Conservation (phyloP, 1,140 invertebrate species). For the Odontomachus brunneus region DNA sequence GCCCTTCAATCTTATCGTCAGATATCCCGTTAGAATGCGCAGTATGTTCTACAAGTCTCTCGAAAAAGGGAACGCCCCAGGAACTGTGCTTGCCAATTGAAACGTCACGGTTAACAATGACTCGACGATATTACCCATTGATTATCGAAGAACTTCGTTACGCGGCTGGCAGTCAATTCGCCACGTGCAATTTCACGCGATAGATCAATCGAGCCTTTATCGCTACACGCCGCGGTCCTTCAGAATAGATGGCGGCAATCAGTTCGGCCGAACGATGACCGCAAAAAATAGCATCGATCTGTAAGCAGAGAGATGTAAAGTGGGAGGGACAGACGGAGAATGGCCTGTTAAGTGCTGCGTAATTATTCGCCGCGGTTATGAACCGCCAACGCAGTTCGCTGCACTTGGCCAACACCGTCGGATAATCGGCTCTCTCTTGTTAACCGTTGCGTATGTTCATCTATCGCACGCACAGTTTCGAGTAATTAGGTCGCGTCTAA, state of each 20-base stretch:
- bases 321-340: not conserved
- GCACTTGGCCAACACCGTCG: constrained; percentile 7
- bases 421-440: constrained; percentile 53
- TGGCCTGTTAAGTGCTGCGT: constrained; percentile 33
- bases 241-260: constrained; percentile 40
- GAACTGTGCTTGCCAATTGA: not conserved
- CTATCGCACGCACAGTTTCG: not conserved
- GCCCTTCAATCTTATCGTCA: no score
- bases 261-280: constrained; percentile 38
- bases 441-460: constrained; percentile 12
- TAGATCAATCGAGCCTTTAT: constrained; percentile 39
- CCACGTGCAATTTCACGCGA: constrained; percentile 35
- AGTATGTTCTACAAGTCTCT: no score
- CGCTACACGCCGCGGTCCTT: constrained; percentile 4
- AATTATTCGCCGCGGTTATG: constrained; percentile 64
- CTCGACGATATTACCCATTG: constrained; percentile 10
- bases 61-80: not conserved
- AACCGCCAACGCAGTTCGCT: not conserved
- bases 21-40: no score
- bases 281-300: constrained; percentile 57
- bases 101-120: not conserved
- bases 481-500: constrained; percentile 63
- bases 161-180: constrained; percentile 17
- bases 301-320: constrained; percentile 8
- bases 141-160: constrained; percentile 40